These are phyloP conservation scores for Leptobrachium ailaonicum DNA, from an alignment of 2,113 vertebrate genomes.

Conservation along the genomic window DNA sequence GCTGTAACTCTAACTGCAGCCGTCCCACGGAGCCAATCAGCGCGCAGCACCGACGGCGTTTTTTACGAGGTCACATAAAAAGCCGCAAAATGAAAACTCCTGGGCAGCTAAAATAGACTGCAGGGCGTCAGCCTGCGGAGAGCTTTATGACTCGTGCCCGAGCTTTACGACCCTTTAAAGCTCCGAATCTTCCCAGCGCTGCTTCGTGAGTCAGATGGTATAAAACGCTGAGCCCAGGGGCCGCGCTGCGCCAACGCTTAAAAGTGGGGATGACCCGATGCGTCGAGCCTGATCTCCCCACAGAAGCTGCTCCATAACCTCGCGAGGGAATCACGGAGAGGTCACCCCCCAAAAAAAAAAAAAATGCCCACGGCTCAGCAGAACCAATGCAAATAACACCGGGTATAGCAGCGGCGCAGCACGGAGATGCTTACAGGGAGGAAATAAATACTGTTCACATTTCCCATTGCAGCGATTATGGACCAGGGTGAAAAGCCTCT, in stretches of 20 bases:
- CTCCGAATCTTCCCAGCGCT: constrained; percentile 65
- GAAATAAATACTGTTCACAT: too few relatives aligned
- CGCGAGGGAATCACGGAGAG: background rate
- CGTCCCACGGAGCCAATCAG: constrained; percentile 74
- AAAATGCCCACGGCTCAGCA: background rate
- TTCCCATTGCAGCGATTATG: too few relatives aligned
- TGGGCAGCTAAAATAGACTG: constrained; percentile 85
- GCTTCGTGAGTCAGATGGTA: constrained; percentile 32
- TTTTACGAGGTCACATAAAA: constrained; percentile 79
- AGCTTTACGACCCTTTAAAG: constrained; percentile 81
- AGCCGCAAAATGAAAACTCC: constrained; percentile 85
- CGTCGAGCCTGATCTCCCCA: background rate
- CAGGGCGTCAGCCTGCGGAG: constrained; percentile 75
- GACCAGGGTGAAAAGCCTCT: too few relatives aligned
- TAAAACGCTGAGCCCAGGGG: constrained; percentile 21
- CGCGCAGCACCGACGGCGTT: constrained; percentile 62
- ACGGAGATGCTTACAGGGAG: background rate
- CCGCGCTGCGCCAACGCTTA: background rate
- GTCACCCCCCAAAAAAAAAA: background rate
- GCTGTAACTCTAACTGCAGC: constrained; percentile 82
- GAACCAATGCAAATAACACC: background rate
- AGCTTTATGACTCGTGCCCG: constrained; percentile 81
- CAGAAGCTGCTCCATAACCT: background rate
- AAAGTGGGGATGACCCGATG: background rate
- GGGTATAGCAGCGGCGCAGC: background rate